Conservation (phyloP, 2,888 invertebrate species). For the Ormyrus pomaceus region DNA sequence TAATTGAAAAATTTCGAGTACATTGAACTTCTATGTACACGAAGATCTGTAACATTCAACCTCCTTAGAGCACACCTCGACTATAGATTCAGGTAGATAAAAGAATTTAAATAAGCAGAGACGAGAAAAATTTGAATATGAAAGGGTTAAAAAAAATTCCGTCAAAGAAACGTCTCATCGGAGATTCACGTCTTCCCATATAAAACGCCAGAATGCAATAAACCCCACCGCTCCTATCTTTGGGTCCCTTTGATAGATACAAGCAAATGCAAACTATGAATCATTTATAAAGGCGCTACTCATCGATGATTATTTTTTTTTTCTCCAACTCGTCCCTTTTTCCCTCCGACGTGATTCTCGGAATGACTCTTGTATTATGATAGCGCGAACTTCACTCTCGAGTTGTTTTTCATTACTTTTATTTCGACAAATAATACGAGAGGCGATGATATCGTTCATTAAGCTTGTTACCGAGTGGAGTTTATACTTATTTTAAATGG, state of each 20-base stretch:
- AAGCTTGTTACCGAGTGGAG: not conserved
- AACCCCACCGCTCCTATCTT: conserved; percentile 17
- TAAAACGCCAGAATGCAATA: conserved; percentile 20
- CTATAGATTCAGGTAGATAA: too few species aligned
- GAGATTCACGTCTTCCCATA: not conserved
- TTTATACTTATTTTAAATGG: not conserved
- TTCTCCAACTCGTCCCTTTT: not conserved
- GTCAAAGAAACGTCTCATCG: not conserved
- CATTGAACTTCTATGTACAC: too few species aligned
- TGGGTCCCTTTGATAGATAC: conserved; percentile 11
- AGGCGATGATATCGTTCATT: not conserved
- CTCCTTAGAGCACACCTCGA: too few species aligned
- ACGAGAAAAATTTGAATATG: too few species aligned
- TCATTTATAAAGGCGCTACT: conserved; percentile 32
- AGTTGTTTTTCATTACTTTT: conserved; percentile 7
- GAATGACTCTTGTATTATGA: conserved; percentile 16
- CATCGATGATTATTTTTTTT: conserved; percentile 29
- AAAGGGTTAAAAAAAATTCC: too few species aligned
- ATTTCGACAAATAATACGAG: conserved; percentile 15
- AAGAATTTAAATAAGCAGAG: too few species aligned
- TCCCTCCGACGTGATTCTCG: not conserved
- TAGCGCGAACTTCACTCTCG: conserved; percentile 15
- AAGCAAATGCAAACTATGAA: conserved; percentile 30
- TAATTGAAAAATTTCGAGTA: too few species aligned
- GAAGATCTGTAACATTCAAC: too few species aligned